Evolutionary conservation across 23 tunicate genomes (phyloP), one percentile per base, ranked within the genome.

Genomic region (Ascidia mentula): DNA sequence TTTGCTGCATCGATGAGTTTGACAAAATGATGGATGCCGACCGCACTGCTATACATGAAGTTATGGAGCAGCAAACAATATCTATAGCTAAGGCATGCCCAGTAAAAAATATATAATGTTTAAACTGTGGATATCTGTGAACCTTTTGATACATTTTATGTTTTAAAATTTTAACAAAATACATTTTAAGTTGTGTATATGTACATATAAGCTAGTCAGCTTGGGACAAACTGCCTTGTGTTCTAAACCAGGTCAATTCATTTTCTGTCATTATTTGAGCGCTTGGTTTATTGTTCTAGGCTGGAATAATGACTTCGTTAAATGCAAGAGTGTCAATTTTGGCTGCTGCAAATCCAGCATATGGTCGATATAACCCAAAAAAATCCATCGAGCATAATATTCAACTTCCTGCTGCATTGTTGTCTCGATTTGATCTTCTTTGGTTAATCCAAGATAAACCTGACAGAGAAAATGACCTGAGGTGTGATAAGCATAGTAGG

Each of bases 371-470:
- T 88, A 96, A 96, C 82, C 92, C 95, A 12, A 91, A 89, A 53
- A 96, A 96, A 60, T 87, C 99, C 1, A 82, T 96, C 61, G 99
- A 91, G 40, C 99, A 96, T 40, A 96, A 96, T 81, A 93, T 96
- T 73, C 96, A 96, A 69, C 90, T 96, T 7, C 99, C 99, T 26
- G 97, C 99, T 46, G 99, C 99, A 6, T 87, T 96, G n/a, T 80
- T 96, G 30, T 96, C 99, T 8, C 59, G 99, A 34, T 96, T 96
- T 45, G 99, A 96, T 40, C 89, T 96, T 69, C 76, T 96, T 13
- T 96, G 99, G 99, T 77, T 96, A 73, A 88, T 96, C n/a, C 99
- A 96, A 74, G 99, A 96, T 71, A 91, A 91, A 69, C 99, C 99
- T 45, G 94, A 91, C 69, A 73, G 95, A 15, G 99, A 96, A 36